Evolutionary conservation across 2,888 invertebrate genomes (phyloP).

Genomic region (Ophion obscuratus): DNA sequence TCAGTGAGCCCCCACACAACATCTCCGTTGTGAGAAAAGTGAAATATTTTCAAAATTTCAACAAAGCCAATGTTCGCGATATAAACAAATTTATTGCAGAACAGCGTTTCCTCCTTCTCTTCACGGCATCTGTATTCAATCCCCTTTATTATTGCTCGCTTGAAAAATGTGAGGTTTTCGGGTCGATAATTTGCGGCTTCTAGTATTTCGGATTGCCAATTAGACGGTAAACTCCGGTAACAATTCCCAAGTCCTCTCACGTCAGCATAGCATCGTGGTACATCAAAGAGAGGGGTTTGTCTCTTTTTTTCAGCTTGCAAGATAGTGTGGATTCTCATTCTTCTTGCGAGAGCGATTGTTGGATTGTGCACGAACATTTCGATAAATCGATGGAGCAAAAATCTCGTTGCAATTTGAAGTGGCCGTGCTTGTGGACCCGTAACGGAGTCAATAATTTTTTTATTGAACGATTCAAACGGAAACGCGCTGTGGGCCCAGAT

Average conservation of each 20-base stretch:
- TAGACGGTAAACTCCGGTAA: neutral
- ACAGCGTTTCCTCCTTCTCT: conserved; percentile 10
- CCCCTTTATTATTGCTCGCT: conserved; percentile 31
- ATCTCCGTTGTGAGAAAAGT: neutral
- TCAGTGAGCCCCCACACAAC: neutral
- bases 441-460: conserved; percentile 50
- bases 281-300: neutral
- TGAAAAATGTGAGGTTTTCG: neutral
- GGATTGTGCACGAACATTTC: conserved; percentile 10
- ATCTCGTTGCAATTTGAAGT: conserved; percentile 46
- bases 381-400: conserved; percentile 42
- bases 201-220: conserved; percentile 24
- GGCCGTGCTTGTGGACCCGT: conserved; percentile 35
- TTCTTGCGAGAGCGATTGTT: neutral
- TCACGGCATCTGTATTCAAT: conserved; percentile 14
- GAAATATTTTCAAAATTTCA: conserved; percentile 20
- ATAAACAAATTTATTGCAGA: conserved; percentile 22
- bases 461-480: conserved; percentile 55
- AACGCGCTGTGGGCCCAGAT: conserved; percentile 52
- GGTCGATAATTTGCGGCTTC: conserved; percentile 17
- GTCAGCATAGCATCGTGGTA: neutral
- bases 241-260: conserved; percentile 10
- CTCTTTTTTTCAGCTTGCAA: conserved; percentile 15
- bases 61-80: conserved; percentile 12
- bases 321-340: conserved; percentile 2